Evolutionary conservation across 2,888 invertebrate genomes (phyloP).

Genomic region (Formica aserva): DNA sequence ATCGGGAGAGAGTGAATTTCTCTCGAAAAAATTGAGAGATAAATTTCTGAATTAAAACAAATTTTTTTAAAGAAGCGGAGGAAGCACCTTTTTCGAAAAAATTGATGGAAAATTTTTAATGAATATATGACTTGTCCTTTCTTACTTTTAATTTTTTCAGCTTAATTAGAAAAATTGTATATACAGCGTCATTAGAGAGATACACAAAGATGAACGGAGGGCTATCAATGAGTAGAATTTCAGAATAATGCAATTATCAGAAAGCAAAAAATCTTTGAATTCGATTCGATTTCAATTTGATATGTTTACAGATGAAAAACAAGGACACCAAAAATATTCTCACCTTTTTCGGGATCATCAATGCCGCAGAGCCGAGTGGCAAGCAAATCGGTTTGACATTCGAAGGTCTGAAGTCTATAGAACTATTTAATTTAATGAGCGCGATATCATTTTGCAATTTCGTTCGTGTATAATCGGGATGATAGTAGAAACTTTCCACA

Average conservation of each 20-base stretch:
- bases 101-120: not conserved
- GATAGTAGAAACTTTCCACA: constrained; percentile 86
- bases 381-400: constrained; percentile 87
- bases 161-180: too few relatives aligned
- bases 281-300: too few relatives aligned
- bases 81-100: not conserved
- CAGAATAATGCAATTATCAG: too few relatives aligned
- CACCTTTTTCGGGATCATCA: constrained; percentile 74
- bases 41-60: not conserved
- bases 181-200: too few relatives aligned
- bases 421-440: constrained; percentile 86
- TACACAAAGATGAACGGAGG: too few relatives aligned
- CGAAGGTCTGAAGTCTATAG: constrained; percentile 86
- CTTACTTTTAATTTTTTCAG: too few relatives aligned
- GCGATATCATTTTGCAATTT: constrained; percentile 88
- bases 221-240: too few relatives aligned
- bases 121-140: too few relatives aligned
- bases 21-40: not conserved
- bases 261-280: too few relatives aligned
- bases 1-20: not conserved
- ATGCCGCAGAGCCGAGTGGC: constrained; percentile 83
- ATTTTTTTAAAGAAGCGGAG: not conserved
- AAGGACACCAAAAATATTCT: not conserved
- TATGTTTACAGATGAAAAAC: not conserved
- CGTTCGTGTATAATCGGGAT: constrained; percentile 87